Base-by-base conservation (phyloP, 2,113 vertebrate genomes). In the Sander vitreus region DNA sequence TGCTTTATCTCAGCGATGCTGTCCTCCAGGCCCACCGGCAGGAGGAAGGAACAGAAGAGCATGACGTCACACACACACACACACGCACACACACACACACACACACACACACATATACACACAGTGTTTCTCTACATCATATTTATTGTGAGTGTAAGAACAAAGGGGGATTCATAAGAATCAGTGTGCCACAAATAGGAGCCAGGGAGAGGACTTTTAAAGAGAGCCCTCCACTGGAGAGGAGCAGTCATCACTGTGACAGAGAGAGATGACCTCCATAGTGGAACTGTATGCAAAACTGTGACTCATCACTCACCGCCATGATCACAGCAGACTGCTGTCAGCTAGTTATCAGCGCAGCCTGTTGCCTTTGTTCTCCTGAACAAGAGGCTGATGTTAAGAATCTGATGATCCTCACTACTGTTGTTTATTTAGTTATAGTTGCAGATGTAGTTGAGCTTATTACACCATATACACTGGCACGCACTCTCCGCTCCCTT, bases 141-240 rank as follows among this genome's bases (percentile, higher is more conserved):
- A 73, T 76, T 82, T 83, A 23, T 80, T 63, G 16, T 36, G 39
- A 85, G 30, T 48, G 21, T 59, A 25, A 57, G 80, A 76, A 82
- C 73, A 81, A 80, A 74, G 67, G 18, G 57, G 58, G 78, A 88
- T 63, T 84, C 33, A 83, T 68, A n/a, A 59, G 54, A 68, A 45
- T 48, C 36, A 25, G 36, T 9, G 11, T 58, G 51, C 23, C 57
- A 33, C 14, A 43, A n/a, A 64, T 64, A 18, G 1, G 0, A 66
- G 14, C 21, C 11, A 10, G 33, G 10, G 23, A 83, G 50, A 53
- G 43, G 33, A 55, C 12, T 76, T 59, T 81, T 39, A 64, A 60
- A 78, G 60, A 55, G 75, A 78, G 85, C 82, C 63, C 73, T 78
- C 73, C 76, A 74, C 75, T 85, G 65, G 54, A 85, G 69, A 76